Evolutionary conservation across 2,797 vertebrate species (phyloP).

Genomic region (Phalanger gymnotis): DNA sequence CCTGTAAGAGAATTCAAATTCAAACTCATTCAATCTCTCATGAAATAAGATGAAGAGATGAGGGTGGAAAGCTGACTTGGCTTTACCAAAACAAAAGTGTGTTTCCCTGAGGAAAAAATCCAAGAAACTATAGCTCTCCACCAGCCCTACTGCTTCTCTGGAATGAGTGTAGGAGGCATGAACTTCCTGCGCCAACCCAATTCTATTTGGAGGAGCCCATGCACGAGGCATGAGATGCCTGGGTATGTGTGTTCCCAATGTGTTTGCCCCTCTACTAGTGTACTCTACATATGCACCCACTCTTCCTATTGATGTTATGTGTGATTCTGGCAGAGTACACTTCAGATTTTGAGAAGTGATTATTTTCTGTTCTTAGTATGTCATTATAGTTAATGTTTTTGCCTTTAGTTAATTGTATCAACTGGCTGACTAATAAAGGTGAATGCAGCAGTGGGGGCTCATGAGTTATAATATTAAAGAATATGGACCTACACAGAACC

Average conservation of each 20-base stretch:
- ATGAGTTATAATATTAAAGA: not conserved
- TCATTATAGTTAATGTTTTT: not conserved
- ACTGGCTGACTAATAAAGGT: not conserved
- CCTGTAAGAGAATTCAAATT: not conserved
- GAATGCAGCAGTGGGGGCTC: not conserved
- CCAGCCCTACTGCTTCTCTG: not conserved
- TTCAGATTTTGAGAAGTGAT: not conserved
- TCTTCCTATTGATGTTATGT: not conserved
- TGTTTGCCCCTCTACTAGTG: not conserved
- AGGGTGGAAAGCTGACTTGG: not conserved
- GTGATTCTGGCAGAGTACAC: not conserved
- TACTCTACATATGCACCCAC: not conserved
- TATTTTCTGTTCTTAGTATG: not conserved
- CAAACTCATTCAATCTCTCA: not conserved
- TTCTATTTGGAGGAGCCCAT: not conserved
- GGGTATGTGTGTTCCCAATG: not conserved
- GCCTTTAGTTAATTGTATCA: not conserved
- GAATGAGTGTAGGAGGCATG: not conserved
- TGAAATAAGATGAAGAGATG: not conserved
- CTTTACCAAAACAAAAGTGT: not conserved
- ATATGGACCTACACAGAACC: not conserved
- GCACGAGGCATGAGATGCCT: not conserved
- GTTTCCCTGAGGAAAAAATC: not conserved
- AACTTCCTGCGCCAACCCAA: not conserved
- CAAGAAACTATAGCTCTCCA: not conserved